A percentile compares a stretch with the other conserved stretches of the same genome.
Conservation (phyloP, 2,113 vertebrate genomes). For the Neodon shergylaensis region DNA sequence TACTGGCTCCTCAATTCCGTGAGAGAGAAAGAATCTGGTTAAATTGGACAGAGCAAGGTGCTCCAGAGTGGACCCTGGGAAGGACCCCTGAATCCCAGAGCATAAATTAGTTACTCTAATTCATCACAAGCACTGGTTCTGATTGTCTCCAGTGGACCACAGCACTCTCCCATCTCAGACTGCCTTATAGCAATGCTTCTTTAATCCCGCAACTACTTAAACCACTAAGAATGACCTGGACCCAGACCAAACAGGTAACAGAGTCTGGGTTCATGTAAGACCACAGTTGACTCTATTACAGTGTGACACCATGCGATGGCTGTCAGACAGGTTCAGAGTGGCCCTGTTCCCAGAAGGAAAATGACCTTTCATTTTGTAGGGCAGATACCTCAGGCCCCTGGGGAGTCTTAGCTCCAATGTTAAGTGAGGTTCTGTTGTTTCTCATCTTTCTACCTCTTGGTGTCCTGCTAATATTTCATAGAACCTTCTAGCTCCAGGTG, state of each 20-base stretch:
- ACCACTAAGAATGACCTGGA: background rate
- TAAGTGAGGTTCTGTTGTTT: background rate
- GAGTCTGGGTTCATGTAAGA: no score
- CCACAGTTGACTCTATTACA: background rate
- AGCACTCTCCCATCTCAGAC: background rate
- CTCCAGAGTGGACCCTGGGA: background rate
- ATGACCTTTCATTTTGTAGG: accelerated
- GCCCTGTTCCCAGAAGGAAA: background rate
- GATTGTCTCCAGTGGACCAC: background rate
- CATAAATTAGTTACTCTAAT: background rate
- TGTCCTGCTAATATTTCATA: background rate
- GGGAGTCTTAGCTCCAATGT: background rate
- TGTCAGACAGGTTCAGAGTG: background rate
- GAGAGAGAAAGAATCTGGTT: background rate
- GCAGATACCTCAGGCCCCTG: no score
- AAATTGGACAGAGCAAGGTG: background rate
- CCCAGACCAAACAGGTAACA: background rate
- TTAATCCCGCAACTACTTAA: background rate
- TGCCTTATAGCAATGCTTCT: background rate
- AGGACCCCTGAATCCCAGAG: background rate
- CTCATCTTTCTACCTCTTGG: background rate
- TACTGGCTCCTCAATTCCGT: background rate
- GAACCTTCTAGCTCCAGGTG: background rate
- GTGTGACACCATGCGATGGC: no score
- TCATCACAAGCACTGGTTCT: background rate